Conservation (phyloP, 2,888 invertebrate species). For the Cataglyphis albicans region DNA sequence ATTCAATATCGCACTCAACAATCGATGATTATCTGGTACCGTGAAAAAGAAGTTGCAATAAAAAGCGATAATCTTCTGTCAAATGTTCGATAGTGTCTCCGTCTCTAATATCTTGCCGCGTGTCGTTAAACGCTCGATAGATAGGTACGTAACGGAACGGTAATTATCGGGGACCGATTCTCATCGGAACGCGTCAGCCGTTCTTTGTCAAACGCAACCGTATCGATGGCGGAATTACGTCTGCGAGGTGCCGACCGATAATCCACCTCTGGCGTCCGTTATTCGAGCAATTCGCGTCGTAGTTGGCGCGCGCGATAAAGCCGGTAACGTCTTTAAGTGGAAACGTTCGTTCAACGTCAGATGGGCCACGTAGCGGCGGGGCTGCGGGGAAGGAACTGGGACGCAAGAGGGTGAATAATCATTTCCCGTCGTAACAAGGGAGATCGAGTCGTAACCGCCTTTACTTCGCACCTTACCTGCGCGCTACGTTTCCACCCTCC, state of each 20-base stretch:
- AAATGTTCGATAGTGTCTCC: constrained; percentile 38
- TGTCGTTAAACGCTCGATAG: constrained; percentile 55
- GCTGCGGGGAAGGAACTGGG: constrained; percentile 23
- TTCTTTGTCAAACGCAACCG: constrained; percentile 51
- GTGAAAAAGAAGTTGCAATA: constrained; percentile 4
- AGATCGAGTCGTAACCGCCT: constrained; percentile 79
- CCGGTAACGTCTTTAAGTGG: constrained; percentile 76
- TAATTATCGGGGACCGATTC: constrained; percentile 51
- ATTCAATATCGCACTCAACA: constrained; percentile 47
- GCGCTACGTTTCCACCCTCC: constrained; percentile 49
- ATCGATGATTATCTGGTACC: constrained; percentile 19
- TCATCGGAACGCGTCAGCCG: constrained; percentile 42
- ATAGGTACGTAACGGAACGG: constrained; percentile 40
- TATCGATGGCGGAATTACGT: constrained; percentile 62
- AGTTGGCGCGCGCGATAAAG: constrained; percentile 69
- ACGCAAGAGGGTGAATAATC: constrained; percentile 80
- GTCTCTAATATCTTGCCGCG: constrained; percentile 28
- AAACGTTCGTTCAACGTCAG: constrained; percentile 82
- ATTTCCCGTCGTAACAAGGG: constrained; percentile 81
- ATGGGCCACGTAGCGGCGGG: constrained; percentile 66
- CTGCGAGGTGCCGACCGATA: constrained; percentile 68
- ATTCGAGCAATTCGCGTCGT: constrained; percentile 61
- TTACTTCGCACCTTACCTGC: constrained; percentile 73
- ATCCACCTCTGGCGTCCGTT: constrained; percentile 65
- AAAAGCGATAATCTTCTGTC: constrained; percentile 42